phyloP scores from a whole-genome alignment of 2,113 vertebrate genomes.

The Melanocharis versteri region DNA sequence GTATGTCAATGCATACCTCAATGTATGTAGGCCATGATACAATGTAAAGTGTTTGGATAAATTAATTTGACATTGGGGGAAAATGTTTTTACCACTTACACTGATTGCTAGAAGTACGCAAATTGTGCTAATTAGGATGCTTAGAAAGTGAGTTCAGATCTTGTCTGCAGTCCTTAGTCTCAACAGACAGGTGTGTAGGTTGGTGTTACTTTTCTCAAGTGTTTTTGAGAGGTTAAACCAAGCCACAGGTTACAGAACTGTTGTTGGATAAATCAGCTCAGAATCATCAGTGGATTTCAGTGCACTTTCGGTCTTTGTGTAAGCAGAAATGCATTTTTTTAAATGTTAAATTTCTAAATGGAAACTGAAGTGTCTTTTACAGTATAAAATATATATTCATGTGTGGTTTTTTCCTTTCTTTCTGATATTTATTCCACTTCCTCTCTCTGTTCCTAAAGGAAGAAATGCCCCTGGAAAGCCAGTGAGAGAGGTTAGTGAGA shows the following conservation, averaged over 20 bases:
- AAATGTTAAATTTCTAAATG: neutral
- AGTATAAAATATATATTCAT: constrained; percentile 19
- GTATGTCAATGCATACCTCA: neutral
- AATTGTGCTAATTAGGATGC: neutral
- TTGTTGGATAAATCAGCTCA: neutral
- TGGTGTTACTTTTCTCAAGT: constrained; percentile 7
- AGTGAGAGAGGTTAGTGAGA: constrained; percentile 95
- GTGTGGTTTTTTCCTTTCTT: constrained; percentile 44
- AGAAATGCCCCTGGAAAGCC: constrained; percentile 92
- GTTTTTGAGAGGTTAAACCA: neutral
- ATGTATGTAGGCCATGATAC: neutral
- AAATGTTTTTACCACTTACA: neutral
- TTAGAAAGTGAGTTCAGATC: constrained; percentile 8
- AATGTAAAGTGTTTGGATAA: neutral
- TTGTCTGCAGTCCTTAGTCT: neutral
- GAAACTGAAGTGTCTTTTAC: neutral
- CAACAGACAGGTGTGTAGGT: neutral
- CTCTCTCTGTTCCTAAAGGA: constrained; percentile 80
- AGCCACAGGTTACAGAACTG: neutral
- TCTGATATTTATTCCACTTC: constrained; percentile 73
- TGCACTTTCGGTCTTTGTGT: neutral
- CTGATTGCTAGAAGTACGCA: neutral
- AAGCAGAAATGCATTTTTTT: neutral
- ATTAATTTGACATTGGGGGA: neutral
- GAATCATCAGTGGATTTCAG: constrained; percentile 36